These are phyloP conservation scores for Spinus pinus DNA, from an alignment of 2,797 vertebrate species.

Conservation along the genomic window DNA sequence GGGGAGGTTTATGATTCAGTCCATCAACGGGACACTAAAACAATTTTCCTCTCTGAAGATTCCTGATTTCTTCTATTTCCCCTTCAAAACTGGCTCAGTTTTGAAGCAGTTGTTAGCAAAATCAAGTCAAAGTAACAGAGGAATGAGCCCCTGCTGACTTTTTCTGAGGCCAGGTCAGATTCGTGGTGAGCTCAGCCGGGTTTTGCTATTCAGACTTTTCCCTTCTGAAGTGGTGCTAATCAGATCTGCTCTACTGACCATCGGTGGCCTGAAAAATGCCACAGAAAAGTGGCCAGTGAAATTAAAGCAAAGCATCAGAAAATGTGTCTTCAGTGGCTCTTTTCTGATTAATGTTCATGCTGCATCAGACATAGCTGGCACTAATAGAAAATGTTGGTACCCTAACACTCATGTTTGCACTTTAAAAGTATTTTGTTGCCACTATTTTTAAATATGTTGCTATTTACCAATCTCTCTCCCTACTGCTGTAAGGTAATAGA, in stretches of 20 bases:
- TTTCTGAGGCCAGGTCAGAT: neutral
- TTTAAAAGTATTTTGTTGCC: neutral
- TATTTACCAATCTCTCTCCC: neutral
- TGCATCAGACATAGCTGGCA: neutral
- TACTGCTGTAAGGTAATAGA: neutral
- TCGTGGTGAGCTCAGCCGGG: neutral
- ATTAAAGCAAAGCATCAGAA: neutral
- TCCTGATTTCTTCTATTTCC: neutral
- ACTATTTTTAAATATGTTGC: neutral
- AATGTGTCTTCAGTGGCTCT: neutral
- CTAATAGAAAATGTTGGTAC: neutral
- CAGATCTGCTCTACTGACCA: neutral
- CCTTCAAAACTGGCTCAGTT: neutral
- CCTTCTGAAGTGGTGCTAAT: neutral
- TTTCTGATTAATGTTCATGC: rapidly evolving
- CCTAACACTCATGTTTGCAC: neutral
- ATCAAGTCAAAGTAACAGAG: neutral
- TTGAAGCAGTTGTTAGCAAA: neutral
- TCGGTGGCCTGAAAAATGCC: neutral
- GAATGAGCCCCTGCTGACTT: neutral
- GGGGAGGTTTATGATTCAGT: neutral
- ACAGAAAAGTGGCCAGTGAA: neutral
- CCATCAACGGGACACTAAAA: neutral
- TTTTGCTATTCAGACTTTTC: neutral
- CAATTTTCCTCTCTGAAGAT: neutral